A percentile compares a stretch with the other conserved stretches of the same genome.
phyloP scores from a whole-genome alignment of 2,113 vertebrate species.

The Microtus oregoni region DNA sequence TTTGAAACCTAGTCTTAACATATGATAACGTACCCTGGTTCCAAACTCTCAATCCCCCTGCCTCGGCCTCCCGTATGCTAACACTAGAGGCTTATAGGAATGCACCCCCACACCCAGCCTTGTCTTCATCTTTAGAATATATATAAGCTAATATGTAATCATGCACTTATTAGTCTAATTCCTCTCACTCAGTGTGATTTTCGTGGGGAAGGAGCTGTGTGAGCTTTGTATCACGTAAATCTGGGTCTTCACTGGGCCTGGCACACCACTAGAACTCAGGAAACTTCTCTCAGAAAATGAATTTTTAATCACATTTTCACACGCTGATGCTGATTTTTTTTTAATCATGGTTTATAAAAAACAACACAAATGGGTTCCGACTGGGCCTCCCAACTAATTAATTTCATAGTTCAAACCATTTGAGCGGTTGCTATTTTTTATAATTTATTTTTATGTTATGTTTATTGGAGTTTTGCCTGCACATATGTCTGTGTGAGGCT shows the following conservation, averaged over 20 bases:
- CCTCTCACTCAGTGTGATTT: not conserved
- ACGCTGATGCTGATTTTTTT: not conserved
- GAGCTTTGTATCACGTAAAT: not conserved
- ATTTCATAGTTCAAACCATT: slow-evolving; percentile 32
- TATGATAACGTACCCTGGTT: not conserved
- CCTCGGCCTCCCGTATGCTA: not conserved
- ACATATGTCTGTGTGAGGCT: not conserved
- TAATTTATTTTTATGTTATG: too few relatives aligned
- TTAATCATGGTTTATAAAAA: not conserved
- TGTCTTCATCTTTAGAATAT: slow-evolving; percentile 7
- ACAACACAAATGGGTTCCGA: not conserved
- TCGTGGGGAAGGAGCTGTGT: not conserved
- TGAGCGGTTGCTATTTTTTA: not conserved
- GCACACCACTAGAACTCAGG: not conserved
- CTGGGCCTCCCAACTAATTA: not conserved
- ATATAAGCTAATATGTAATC: not conserved
- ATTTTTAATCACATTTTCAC: slow-evolving; percentile 18
- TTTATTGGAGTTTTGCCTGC: too few relatives aligned
- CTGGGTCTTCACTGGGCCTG: not conserved
- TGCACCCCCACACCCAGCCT: not conserved
- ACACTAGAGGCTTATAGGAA: not conserved
- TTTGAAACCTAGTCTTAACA: not conserved
- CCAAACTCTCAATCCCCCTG: not conserved
- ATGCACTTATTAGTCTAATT: not conserved
- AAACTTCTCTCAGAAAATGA: slow-evolving; percentile 14